A percentile compares a stretch with the other conserved stretches of the same genome.
Evolutionary conservation across 2,113 vertebrate genomes (phyloP).

Genomic region (Acrocephalus arundinaceus): DNA sequence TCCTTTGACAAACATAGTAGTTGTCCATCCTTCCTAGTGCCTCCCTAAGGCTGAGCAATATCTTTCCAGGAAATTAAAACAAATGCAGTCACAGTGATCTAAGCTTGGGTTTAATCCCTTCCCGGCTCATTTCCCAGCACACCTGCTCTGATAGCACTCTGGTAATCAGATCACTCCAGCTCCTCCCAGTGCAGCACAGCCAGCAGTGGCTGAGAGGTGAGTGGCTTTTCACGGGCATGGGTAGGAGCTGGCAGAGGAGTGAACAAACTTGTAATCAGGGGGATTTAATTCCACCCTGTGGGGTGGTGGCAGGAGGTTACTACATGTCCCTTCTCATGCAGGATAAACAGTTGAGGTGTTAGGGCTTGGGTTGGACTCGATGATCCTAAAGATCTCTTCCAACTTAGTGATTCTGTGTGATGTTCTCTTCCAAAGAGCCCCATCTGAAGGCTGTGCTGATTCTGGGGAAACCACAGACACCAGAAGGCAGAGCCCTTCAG

Average conservation of each 20-base stretch:
- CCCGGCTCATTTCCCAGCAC: not conserved
- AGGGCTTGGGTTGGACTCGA: not conserved
- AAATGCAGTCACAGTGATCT: not conserved
- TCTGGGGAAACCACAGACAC: not conserved
- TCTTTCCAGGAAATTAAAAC: not conserved
- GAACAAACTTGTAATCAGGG: not conserved
- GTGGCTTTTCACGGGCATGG: not conserved
- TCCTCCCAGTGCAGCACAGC: not conserved
- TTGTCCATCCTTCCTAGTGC: not conserved
- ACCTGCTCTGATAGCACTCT: not conserved
- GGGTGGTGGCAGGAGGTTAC: not conserved
- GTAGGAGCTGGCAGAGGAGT: not conserved
- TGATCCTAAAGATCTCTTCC: not conserved
- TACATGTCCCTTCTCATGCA: accelerated
- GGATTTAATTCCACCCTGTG: not conserved
- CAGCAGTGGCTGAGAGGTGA: not conserved
- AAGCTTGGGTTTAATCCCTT: not conserved
- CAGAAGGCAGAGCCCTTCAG: not conserved
- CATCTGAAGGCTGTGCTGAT: not conserved
- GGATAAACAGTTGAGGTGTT: not conserved
- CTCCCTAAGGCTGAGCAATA: not conserved
- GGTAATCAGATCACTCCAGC: not conserved
- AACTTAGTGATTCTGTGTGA: not conserved
- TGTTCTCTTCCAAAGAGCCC: not conserved
- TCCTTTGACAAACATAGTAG: not conserved